Percentiles rank a stretch among this genome's conserved stretches.
These are phyloP conservation scores for Dermolepida albohirtum DNA, from an alignment of 2,888 invertebrate species.

Conservation along the genomic window DNA sequence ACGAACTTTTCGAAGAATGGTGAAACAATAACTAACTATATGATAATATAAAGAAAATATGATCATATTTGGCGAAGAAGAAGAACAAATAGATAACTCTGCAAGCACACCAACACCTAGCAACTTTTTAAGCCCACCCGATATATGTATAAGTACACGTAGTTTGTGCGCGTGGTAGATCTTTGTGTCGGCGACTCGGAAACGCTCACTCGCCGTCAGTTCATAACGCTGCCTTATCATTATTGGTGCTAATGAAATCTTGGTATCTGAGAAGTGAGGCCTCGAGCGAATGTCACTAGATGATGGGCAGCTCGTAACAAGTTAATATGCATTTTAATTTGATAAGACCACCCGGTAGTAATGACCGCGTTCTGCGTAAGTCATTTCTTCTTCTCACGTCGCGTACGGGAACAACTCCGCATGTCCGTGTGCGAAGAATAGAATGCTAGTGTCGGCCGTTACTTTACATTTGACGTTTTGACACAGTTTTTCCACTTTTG, in stretches of 20 bases:
- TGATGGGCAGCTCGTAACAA: constrained; percentile 65
- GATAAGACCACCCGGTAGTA: constrained; percentile 65
- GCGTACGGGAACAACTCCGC: constrained; percentile 15
- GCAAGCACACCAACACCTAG: too few species aligned
- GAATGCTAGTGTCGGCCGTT: constrained; percentile 31
- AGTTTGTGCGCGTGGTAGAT: neutral
- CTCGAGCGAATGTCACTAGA: constrained; percentile 64
- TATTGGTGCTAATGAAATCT: constrained; percentile 46
- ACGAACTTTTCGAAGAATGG: too few species aligned
- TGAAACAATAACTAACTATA: too few species aligned
- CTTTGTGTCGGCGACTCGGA: constrained; percentile 9
- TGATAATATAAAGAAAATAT: too few species aligned
- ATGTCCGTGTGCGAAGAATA: neutral
- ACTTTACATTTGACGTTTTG: constrained; percentile 25
- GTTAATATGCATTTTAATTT: constrained; percentile 67
- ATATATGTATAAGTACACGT: too few species aligned
- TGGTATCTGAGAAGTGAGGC: constrained; percentile 51
- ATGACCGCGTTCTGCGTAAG: constrained; percentile 63
- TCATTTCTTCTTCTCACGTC: constrained; percentile 63
- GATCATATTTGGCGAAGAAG: too few species aligned
- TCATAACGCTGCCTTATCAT: constrained; percentile 30
- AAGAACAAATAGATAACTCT: too few species aligned
- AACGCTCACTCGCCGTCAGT: constrained; percentile 19
- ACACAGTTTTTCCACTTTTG: constrained; percentile 18
- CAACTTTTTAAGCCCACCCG: too few species aligned